These are phyloP conservation scores for Stenurella melanura DNA, from an alignment of 2,888 invertebrate genomes.

Conservation along the genomic window DNA sequence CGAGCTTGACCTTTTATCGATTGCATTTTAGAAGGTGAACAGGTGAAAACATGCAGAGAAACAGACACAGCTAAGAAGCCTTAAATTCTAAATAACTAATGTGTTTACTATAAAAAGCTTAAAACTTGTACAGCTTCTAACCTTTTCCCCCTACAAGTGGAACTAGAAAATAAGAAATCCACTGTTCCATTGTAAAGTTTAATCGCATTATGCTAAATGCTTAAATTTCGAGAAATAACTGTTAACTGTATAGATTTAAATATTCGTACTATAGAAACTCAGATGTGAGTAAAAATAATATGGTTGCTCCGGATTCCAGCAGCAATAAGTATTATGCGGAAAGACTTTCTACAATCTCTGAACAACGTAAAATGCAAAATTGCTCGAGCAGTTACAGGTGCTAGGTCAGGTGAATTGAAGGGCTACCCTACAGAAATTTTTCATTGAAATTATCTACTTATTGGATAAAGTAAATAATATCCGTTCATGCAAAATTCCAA, in stretches of 20 bases:
- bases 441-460: too few relatives aligned
- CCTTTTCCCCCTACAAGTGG: conserved; percentile 71
- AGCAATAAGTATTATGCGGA: not conserved
- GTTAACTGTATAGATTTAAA: not conserved
- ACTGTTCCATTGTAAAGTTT: conserved; percentile 70
- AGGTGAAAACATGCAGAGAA: conserved; percentile 21
- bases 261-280: not conserved
- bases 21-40: conserved; percentile 19
- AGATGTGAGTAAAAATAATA: too few relatives aligned
- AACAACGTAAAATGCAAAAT: not conserved
- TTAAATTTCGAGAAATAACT: conserved; percentile 15
- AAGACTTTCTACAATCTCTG: not conserved
- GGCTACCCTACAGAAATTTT: too few relatives aligned
- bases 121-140: conserved; percentile 62
- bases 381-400: not conserved
- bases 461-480: too few relatives aligned
- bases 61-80: conserved; percentile 11
- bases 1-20: conserved; percentile 12
- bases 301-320: not conserved
- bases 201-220: not conserved
- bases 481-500: too few relatives aligned
- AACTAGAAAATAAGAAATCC: conserved; percentile 68
- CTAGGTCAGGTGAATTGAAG: too few relatives aligned
- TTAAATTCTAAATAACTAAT: conserved; percentile 28
- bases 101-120: conserved; percentile 48